phyloP scores from a whole-genome alignment of 2,113 vertebrate species.

The Tricholaema leucomelas region DNA sequence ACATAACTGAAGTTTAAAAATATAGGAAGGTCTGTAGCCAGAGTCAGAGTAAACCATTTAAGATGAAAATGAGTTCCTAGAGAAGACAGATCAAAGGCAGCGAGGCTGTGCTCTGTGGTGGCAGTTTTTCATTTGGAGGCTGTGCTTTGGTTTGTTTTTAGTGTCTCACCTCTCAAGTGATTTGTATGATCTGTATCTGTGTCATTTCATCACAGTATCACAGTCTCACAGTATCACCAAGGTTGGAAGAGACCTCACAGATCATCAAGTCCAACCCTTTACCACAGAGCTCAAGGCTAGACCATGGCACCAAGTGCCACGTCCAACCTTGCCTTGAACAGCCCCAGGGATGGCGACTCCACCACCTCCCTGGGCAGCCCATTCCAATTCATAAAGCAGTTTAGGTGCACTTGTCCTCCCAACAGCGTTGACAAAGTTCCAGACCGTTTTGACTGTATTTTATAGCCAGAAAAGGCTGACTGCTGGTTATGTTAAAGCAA shows the following conservation, averaged over 20 bases:
- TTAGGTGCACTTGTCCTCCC: background rate
- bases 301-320: no score
- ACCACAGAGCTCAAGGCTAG: no score
- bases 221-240: no score
- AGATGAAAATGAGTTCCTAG: background rate
- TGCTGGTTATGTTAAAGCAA: background rate
- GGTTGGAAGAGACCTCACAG: no score
- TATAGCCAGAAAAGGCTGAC: background rate
- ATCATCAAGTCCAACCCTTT: no score
- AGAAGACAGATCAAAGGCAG: background rate
- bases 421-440: background rate
- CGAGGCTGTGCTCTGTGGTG: background rate
- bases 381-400: background rate
- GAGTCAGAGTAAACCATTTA: background rate
- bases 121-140: background rate
- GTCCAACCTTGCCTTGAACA: no score
- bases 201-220: no score
- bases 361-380: no score
- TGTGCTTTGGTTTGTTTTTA: background rate
- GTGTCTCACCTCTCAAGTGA: background rate
- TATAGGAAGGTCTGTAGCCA: background rate
- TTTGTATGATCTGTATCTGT: rapidly evolving
- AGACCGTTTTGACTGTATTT: background rate
- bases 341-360: no score
- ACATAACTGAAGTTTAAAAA: background rate